Evolutionary conservation across 2,113 vertebrate species (phyloP), one percentile per base, ranked within the genome.

Genomic region (Forbesichthys papilliferus): DNA sequence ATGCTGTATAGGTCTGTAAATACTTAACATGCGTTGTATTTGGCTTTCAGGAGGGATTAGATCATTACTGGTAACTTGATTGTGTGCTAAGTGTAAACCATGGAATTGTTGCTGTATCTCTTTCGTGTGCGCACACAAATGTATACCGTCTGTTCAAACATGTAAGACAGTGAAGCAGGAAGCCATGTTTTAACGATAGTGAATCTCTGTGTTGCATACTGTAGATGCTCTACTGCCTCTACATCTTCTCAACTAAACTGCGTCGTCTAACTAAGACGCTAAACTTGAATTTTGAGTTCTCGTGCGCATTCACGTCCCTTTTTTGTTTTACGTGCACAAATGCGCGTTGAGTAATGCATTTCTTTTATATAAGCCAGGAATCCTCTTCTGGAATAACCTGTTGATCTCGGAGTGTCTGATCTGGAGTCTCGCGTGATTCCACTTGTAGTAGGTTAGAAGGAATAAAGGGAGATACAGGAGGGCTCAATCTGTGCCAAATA

Each of bases 1-100:
- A 64, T 49, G 4, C 61, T 91, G 90, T 90, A 91, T 68, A 90
- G 85, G 88, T 16, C 68, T 91, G 90, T 91, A 90, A 87, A 91
- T 91, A 91, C 66, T 68, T 18, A 68, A 58, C n/a, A 74, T 56
- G 68, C 73, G 81, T 84, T 84, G 82, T 78, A 84, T 74, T 82
- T 69, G 77, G 51, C 81, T 69, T 61, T 75, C 65, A 79, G 81
- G n/a, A 82, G 68, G 74, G 81, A 56, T 20, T 11, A n/a, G 49
- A 81, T 86, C 82, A 75, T 86, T 77, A 72, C 82, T 82, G 84
- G 82, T 89, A 65, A 84, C 36, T 56, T 71, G 42, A 75, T 88
- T 76, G 61, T 81, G 86, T 87, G 72, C 69, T 80, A 79, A 56
- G 82, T 88, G 76, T 86, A 73, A 69, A 71, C 80, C 68, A 85